Conservation (phyloP, 2,888 invertebrate species). For the Drosophila mulleri region DNA sequence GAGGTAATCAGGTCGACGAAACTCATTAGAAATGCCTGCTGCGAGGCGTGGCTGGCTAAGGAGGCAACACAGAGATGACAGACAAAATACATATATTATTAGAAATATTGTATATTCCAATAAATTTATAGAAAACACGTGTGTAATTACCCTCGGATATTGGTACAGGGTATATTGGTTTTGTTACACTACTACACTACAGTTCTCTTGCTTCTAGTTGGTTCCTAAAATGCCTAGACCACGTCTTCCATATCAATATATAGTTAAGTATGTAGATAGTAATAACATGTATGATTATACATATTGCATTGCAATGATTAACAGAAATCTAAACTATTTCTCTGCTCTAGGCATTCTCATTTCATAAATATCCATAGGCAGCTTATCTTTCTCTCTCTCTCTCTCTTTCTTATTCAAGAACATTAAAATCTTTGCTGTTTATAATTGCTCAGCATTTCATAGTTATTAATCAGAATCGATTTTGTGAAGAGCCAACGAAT, state of each 20-base stretch:
- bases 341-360: too few species aligned
- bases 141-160: neutral
- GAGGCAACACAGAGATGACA: neutral
- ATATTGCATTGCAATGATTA: too few species aligned
- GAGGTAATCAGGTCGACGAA: slow-evolving; percentile 17
- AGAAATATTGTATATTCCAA: neutral
- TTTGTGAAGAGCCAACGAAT: slow-evolving; percentile 27
- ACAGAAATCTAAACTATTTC: too few species aligned
- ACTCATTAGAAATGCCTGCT: slow-evolving; percentile 16
- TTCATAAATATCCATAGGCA: too few species aligned
- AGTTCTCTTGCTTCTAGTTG: too few species aligned
- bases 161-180: neutral
- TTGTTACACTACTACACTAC: too few species aligned
- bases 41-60: neutral
- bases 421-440: neutral
- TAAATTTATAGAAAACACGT: neutral
- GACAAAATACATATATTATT: neutral
- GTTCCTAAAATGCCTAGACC: too few species aligned
- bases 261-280: too few species aligned
- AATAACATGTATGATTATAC: too few species aligned
- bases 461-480: slow-evolving; percentile 29
- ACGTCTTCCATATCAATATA: too few species aligned
- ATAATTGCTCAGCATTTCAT: slow-evolving; percentile 8
- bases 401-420: too few species aligned
- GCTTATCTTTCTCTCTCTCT: too few species aligned